Evolutionary conservation across 2,888 invertebrate species (phyloP).

Genomic region (Crioceris asparagi): DNA sequence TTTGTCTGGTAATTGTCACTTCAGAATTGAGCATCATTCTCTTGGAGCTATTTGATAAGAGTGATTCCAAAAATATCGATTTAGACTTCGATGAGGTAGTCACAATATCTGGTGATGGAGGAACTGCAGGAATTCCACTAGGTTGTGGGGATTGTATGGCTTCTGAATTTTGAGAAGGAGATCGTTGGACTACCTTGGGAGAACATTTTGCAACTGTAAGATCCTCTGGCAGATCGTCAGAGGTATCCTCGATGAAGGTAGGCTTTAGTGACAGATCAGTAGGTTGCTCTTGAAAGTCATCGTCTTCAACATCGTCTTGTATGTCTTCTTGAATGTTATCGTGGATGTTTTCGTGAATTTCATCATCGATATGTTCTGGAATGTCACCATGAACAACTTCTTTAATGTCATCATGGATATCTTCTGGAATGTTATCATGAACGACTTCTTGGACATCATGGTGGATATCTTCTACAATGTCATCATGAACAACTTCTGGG

Average conservation of each 20-base stretch:
- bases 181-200: conserved; percentile 43
- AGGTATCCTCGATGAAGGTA: too few species aligned
- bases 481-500: too few species aligned
- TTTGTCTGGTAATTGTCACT: conserved; percentile 43
- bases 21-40: conserved; percentile 47
- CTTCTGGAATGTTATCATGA: not conserved
- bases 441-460: conserved; percentile 1
- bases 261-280: not conserved
- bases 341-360: conserved; percentile 1
- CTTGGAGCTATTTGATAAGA: conserved; percentile 49
- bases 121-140: conserved; percentile 59
- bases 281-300: not conserved
- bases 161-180: conserved; percentile 59
- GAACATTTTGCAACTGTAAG: conserved; percentile 44
- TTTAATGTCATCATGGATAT: conserved; percentile 19
- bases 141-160: conserved; percentile 64
- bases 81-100: conserved; percentile 38
- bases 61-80: conserved; percentile 49
- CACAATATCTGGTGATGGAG: conserved; percentile 57
- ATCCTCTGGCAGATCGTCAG: too few species aligned
- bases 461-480: too few species aligned
- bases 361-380: conserved; percentile 29
- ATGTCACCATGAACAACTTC: conserved; percentile 14
- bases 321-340: too few species aligned
- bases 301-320: too few species aligned